These are phyloP conservation scores for Crypturellus tataupa DNA, from an alignment of 2,797 vertebrate genomes.

Conservation along the genomic window DNA sequence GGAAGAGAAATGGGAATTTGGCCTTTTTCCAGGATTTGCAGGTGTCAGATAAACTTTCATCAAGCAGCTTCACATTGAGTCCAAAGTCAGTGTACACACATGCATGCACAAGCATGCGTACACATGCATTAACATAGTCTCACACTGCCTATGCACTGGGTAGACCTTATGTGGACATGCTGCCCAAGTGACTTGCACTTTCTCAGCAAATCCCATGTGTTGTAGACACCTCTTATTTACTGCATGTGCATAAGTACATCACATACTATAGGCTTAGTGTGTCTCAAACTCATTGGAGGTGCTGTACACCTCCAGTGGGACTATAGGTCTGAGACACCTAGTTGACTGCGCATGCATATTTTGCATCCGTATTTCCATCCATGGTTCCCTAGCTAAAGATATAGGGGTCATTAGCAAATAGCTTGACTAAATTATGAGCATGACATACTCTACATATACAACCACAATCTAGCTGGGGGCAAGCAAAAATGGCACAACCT, in stretches of 20 bases:
- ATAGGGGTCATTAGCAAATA: background rate
- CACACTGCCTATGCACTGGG: background rate
- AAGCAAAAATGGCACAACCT: background rate
- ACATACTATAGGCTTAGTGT: background rate
- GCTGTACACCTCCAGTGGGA: background rate
- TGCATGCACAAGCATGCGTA: no score
- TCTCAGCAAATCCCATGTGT: background rate
- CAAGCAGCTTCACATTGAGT: background rate
- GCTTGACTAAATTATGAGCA: background rate
- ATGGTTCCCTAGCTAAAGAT: background rate
- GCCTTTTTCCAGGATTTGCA: conserved; percentile 8
- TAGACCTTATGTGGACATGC: background rate
- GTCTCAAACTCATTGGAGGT: background rate
- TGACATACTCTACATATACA: rapidly evolving
- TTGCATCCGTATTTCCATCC: background rate
- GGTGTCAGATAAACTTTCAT: background rate
- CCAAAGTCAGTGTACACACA: background rate
- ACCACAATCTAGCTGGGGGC: background rate
- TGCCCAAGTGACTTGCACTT: background rate
- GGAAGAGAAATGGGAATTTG: background rate
- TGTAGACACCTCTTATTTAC: background rate
- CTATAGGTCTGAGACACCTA: background rate
- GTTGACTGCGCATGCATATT: background rate
- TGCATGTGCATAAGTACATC: background rate
- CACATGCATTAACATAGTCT: background rate